A percentile compares a stretch with the other conserved stretches of the same genome.
Conservation (phyloP, 2,113 vertebrate species). For the Dicentrarchus labrax region DNA sequence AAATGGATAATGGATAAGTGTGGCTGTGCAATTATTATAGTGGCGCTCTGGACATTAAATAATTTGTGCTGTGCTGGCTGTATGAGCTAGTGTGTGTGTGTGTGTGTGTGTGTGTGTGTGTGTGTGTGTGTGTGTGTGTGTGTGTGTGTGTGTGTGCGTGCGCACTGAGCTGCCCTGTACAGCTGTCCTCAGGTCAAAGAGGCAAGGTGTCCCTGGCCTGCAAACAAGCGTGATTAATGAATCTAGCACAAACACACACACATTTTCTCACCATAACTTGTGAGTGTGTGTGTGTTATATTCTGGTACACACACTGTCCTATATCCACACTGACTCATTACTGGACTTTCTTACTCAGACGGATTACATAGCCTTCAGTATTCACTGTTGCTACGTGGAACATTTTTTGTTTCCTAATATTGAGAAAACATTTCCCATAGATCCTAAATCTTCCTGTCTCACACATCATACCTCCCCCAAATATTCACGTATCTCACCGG, state of each 20-base stretch:
- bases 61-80: slow-evolving; percentile 34
- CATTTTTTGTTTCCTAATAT: slow-evolving; percentile 18
- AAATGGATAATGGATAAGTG: slow-evolving; percentile 11
- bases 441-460: slow-evolving; percentile 8
- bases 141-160: slow-evolving; percentile 7
- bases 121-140: slow-evolving; percentile 6
- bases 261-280: slow-evolving; percentile 14
- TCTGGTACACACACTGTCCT: background rate
- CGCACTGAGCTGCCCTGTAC: slow-evolving; percentile 31
- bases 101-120: slow-evolving; percentile 8
- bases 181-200: slow-evolving; percentile 66
- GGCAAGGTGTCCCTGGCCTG: slow-evolving; percentile 59
- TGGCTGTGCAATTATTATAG: slow-evolving; percentile 2
- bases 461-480: background rate
- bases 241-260: slow-evolving; percentile 53
- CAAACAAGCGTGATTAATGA: slow-evolving; percentile 81
- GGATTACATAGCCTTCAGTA: background rate
- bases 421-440: slow-evolving; percentile 10
- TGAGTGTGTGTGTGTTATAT: slow-evolving; percentile 1
- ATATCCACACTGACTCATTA: slow-evolving; percentile 49
- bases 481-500: background rate
- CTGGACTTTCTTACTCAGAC: slow-evolving; percentile 15
- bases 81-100: slow-evolving; percentile 17
- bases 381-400: background rate
- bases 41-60: slow-evolving; percentile 12